phyloP scores from a whole-genome alignment of 1,140 invertebrate genomes.

The Stegodyphus dumicola region DNA sequence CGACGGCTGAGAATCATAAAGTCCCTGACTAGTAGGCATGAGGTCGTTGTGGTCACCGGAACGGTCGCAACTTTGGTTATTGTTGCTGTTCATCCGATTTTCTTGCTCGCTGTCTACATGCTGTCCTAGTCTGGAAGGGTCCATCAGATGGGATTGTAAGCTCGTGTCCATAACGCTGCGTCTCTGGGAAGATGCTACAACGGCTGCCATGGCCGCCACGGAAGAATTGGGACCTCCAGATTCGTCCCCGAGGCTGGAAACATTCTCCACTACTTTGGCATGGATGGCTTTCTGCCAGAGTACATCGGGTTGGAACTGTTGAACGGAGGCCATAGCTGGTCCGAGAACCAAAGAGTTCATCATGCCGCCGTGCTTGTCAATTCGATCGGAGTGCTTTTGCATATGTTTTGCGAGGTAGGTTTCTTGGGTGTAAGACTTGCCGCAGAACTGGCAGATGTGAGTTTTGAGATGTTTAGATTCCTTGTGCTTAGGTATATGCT shows the following conservation, averaged over 20 bases:
- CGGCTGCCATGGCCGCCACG: constrained; percentile 56
- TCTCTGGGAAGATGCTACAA: constrained; percentile 50
- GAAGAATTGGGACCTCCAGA: constrained; percentile 30
- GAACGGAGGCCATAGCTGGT: constrained; percentile 22
- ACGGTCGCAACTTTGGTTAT: background rate
- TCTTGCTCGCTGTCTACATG: constrained; percentile 28
- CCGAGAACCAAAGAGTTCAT: constrained; percentile 23
- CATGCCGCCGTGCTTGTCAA: constrained; percentile 53
- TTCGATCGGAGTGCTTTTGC: constrained; percentile 78
- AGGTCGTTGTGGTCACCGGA: constrained; percentile 23
- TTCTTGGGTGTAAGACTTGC: constrained; percentile 99
- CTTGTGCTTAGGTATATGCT: constrained; percentile 99
- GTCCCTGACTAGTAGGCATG: constrained; percentile 46
- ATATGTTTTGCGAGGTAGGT: constrained; percentile 98
- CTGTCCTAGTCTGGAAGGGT: constrained; percentile 30
- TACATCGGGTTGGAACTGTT: constrained; percentile 42
- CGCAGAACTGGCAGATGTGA: constrained; percentile 99
- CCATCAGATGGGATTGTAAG: constrained; percentile 47
- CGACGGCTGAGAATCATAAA: constrained; percentile 45
- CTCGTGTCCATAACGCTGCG: constrained; percentile 25
- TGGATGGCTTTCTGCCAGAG: constrained; percentile 54
- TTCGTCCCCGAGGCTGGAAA: constrained; percentile 1
- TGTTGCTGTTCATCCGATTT: constrained; percentile 26
- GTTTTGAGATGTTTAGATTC: constrained; percentile 99
- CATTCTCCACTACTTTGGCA: constrained; percentile 25